Evolutionary conservation across 2,888 invertebrate species (phyloP).

Genomic region (Empis livida): DNA sequence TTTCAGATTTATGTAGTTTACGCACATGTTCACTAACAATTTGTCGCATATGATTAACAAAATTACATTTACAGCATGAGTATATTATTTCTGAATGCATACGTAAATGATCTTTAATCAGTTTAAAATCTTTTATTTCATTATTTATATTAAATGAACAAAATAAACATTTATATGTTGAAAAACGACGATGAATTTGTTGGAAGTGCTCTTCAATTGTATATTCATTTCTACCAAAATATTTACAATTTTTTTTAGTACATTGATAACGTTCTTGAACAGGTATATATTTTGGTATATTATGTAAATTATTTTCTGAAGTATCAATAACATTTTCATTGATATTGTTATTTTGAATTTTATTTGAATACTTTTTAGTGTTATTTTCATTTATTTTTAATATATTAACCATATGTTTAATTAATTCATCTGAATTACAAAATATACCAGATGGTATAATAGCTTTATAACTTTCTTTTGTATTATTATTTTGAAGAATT

Average conservation of each 20-base stretch:
- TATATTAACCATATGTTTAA: background rate
- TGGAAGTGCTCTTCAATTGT: background rate
- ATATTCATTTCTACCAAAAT: background rate
- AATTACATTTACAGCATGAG: background rate
- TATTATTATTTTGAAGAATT: background rate
- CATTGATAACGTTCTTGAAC: background rate
- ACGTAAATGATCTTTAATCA: background rate
- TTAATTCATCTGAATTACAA: background rate
- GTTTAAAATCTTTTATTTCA: background rate
- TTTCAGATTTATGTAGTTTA: slow-evolving; percentile 5
- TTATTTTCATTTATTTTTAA: background rate
- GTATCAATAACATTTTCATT: background rate
- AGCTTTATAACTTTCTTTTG: background rate
- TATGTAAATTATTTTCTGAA: background rate
- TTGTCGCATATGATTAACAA: background rate
- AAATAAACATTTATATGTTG: background rate
- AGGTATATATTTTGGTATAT: background rate
- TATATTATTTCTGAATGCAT: background rate
- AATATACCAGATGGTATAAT: background rate
- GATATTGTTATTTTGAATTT: too few species aligned
- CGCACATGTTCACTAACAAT: background rate
- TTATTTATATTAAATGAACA: background rate
- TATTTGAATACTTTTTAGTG: background rate
- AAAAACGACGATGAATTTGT: background rate
- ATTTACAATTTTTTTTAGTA: background rate